These are phyloP conservation scores for Muricea muricata DNA, from an alignment of 92 coral and sea anemone species.

Conservation along the genomic window DNA sequence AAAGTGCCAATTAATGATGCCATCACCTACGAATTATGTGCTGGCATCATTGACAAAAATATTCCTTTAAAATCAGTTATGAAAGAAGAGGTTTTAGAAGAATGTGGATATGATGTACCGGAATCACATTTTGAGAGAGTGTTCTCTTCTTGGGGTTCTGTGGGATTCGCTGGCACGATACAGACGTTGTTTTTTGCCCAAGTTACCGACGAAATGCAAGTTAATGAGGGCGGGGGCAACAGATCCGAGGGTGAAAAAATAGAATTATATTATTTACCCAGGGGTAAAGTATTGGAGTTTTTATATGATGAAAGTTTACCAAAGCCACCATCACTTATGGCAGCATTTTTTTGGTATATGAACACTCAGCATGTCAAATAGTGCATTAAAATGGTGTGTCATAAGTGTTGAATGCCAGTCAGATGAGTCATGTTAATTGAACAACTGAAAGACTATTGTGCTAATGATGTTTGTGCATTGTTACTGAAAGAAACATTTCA, in stretches of 20 bases:
- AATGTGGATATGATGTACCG: slow-evolving; percentile 97
- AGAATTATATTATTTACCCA: slow-evolving; percentile 86
- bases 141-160: slow-evolving; percentile 73
- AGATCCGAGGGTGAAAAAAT: slow-evolving; percentile 86
- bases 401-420: no score
- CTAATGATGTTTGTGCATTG: no score
- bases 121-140: slow-evolving; percentile 76
- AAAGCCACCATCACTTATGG: slow-evolving; percentile 82
- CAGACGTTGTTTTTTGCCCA: slow-evolving; percentile 87
- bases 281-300: slow-evolving; percentile 79
- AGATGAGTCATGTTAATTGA: no score
- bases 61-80: slow-evolving; percentile 69
- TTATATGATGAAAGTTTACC: slow-evolving; percentile 78
- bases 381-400: no score
- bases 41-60: slow-evolving; percentile 93
- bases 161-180: slow-evolving; percentile 81
- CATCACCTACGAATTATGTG: slow-evolving; percentile 95
- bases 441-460: no score
- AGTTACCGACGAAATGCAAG: slow-evolving; percentile 86
- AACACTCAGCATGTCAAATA: neutral
- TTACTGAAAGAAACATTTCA: no score
- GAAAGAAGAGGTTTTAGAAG: slow-evolving; percentile 93
- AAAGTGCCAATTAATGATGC: slow-evolving; percentile 76
- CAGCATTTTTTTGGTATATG: slow-evolving; percentile 97
- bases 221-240: slow-evolving; percentile 90